Evolutionary conservation across 30 jellyfish, hydroid and myxozoan species (phyloP).

Genomic region (Turritopsis dohrnii): DNA sequence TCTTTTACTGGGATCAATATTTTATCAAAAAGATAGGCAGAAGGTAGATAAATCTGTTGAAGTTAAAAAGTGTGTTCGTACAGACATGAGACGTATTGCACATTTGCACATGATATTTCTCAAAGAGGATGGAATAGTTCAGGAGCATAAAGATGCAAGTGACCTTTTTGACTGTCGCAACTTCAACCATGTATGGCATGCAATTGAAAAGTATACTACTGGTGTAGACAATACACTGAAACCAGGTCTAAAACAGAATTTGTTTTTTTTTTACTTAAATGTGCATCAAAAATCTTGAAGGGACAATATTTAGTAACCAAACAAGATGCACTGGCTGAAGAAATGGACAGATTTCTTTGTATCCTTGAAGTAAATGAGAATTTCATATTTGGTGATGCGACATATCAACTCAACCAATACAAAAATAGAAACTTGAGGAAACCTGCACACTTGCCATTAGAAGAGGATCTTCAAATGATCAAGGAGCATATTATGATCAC

Average conservation of each 20-base stretch:
- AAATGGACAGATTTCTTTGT: slow-evolving; percentile 14
- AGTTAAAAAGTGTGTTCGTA: slow-evolving; percentile 18
- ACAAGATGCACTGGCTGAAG: slow-evolving; percentile 9
- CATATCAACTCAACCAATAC: slow-evolving; percentile 16
- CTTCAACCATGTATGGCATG: slow-evolving; percentile 4
- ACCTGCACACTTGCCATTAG: slow-evolving; percentile 20
- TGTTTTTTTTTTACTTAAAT: slow-evolving; percentile 8
- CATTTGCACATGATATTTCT: slow-evolving; percentile 3
- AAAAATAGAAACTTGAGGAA: slow-evolving; percentile 8
- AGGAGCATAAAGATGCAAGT: background rate
- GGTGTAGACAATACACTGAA: background rate
- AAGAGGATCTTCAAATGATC: slow-evolving; percentile 12
- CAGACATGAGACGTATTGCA: slow-evolving; percentile 28
- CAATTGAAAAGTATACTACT: slow-evolving; percentile 19
- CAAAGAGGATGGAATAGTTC: background rate
- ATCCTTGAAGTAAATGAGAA: slow-evolving; percentile 23
- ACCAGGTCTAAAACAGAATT: slow-evolving; percentile 27
- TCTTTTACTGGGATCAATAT: slow-evolving; percentile 7
- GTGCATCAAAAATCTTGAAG: slow-evolving; percentile 25
- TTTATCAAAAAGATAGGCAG: slow-evolving; percentile 9
- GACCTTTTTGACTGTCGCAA: slow-evolving; percentile 12
- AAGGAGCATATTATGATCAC: background rate
- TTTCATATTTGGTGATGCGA: slow-evolving; percentile 25
- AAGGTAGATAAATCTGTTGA: slow-evolving; percentile 16
- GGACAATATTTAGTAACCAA: background rate